phyloP scores from a whole-genome alignment of 2,113 vertebrate species.

The Callospermophilus lateralis region DNA sequence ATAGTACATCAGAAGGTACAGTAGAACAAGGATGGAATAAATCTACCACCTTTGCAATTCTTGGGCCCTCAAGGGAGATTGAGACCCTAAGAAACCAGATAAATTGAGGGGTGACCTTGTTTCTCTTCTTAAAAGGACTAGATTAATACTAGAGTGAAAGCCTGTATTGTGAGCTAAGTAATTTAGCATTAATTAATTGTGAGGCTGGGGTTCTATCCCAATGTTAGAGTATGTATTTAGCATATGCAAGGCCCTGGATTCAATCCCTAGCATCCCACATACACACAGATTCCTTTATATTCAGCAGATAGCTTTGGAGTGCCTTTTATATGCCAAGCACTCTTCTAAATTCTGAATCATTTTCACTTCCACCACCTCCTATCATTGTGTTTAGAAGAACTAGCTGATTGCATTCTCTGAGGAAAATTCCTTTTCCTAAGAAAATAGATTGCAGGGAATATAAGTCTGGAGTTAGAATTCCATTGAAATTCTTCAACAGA shows the following conservation, averaged over 20 bases:
- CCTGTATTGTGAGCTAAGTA: not conserved
- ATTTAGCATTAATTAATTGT: not conserved
- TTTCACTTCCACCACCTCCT: not conserved
- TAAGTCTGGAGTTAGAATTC: constrained; percentile 6
- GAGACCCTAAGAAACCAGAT: not conserved
- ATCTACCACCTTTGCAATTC: not conserved
- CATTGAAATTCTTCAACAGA: not conserved
- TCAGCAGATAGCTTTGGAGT: not conserved
- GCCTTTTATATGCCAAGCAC: not conserved
- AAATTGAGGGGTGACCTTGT: not conserved
- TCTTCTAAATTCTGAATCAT: not conserved
- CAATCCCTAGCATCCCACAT: not conserved
- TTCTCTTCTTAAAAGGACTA: not conserved
- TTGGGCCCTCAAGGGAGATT: not conserved
- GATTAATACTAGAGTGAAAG: not conserved
- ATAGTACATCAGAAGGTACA: not conserved
- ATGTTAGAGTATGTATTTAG: not conserved
- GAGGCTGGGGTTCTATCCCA: no score
- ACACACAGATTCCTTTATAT: not conserved
- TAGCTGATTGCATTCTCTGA: not conserved
- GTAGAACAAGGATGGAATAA: not conserved
- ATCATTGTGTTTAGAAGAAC: not conserved
- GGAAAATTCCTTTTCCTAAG: constrained; percentile 39
- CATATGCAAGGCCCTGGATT: not conserved
- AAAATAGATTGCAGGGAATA: not conserved